A percentile compares a stretch with the other conserved stretches of the same genome.
These are phyloP conservation scores for Anastrepha ludens DNA, from an alignment of 1,140 invertebrate genomes.

Conservation along the genomic window DNA sequence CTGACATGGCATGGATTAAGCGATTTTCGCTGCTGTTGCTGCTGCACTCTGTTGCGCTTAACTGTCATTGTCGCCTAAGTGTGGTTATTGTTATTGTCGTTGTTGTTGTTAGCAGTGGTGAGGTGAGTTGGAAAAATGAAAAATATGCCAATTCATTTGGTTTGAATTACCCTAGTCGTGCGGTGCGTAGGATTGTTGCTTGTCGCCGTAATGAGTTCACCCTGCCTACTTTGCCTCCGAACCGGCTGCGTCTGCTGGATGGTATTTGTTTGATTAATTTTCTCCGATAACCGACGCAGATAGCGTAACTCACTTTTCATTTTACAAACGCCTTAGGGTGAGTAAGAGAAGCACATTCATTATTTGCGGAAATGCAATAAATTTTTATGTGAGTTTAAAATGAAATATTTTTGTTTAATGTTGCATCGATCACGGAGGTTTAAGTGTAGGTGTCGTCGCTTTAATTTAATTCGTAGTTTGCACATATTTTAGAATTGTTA, in stretches of 20 bases:
- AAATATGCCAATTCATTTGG: constrained; percentile 74
- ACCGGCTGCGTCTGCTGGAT: constrained; percentile 8
- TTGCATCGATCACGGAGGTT: background rate
- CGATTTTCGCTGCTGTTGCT: constrained; percentile 62
- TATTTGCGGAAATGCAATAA: constrained; percentile 19
- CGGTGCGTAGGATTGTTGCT: constrained; percentile 57
- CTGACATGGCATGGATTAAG: constrained; percentile 68
- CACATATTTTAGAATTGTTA: no score
- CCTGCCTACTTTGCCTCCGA: constrained; percentile 6
- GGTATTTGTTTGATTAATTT: constrained; percentile 56
- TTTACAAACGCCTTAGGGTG: background rate
- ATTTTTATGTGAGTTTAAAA: constrained; percentile 42
- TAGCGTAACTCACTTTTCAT: constrained; percentile 44
- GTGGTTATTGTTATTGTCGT: background rate
- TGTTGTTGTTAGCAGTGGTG: constrained; percentile 19
- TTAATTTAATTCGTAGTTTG: background rate
- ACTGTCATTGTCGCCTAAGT: constrained; percentile 5
- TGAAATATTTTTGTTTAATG: background rate
- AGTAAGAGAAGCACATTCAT: background rate
- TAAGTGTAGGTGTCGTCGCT: background rate
- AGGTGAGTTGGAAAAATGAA: constrained; percentile 66
- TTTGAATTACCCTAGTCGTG: constrained; percentile 70
- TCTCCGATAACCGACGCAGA: constrained; percentile 55
- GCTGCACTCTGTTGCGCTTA: constrained; percentile 48
- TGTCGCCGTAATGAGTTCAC: constrained; percentile 41